These are phyloP conservation scores for Conomelus anceps DNA, from an alignment of 2,888 invertebrate species.

Conservation along the genomic window DNA sequence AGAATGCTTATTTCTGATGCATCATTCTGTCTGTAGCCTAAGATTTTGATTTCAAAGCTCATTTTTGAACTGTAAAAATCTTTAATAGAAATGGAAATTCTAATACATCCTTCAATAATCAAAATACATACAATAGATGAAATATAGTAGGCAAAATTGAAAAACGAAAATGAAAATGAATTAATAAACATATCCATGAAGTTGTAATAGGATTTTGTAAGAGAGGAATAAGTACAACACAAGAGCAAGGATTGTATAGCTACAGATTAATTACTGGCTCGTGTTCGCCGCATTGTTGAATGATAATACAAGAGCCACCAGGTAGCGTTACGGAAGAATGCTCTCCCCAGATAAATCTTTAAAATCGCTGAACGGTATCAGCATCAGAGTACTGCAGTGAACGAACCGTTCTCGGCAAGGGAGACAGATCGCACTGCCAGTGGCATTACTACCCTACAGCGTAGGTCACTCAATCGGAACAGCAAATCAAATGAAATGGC, in stretches of 20 bases:
- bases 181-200: no score
- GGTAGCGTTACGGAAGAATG: neutral
- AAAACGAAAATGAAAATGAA: no score
- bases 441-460: neutral
- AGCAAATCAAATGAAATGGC: conserved; percentile 8
- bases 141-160: no score
- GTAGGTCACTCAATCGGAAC: neutral
- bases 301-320: neutral
- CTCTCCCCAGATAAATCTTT: neutral
- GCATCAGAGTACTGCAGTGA: neutral
- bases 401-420: neutral
- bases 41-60: no score
- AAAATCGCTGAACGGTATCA: neutral
- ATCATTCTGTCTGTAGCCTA: no score
- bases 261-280: neutral
- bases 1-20: no score
- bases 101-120: no score
- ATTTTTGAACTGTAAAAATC: no score
- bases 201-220: no score
- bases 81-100: no score
- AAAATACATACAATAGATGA: no score
- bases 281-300: neutral
- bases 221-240: neutral
- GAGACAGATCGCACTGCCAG: no score
- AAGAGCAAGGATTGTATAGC: neutral